phyloP scores from a whole-genome alignment of 2,113 vertebrate species.

The Rousettus leschenaultii region DNA sequence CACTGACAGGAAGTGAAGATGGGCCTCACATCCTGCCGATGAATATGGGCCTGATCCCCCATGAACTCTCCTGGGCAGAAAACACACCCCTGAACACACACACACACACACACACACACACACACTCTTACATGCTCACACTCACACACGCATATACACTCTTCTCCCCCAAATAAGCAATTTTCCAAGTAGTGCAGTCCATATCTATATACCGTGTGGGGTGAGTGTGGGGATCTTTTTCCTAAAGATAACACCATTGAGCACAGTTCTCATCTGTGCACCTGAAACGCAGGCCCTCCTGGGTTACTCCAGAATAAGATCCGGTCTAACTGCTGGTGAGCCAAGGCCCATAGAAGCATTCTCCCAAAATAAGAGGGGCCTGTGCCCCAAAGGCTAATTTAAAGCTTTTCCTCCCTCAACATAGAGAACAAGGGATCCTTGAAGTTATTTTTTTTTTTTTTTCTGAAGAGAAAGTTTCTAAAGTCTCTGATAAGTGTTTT shows the following conservation, averaged over 20 bases:
- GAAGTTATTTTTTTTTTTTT: not conserved
- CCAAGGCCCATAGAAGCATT: not conserved
- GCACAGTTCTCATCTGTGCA: not conserved
- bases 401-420: not conserved
- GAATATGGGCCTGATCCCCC: not conserved
- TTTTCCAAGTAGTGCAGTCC: not conserved
- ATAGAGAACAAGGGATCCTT: not conserved
- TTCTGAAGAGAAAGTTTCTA: not conserved
- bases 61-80: not conserved
- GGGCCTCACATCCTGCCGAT: not conserved
- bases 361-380: not conserved
- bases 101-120: too few species aligned
- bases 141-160: not conserved
- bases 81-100: not conserved
- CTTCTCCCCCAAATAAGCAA: not conserved
- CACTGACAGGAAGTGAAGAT: not conserved
- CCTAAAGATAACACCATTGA: not conserved
- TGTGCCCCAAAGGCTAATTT: not conserved
- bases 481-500: not conserved
- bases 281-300: too few species aligned
- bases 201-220: not conserved
- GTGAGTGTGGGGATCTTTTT: not conserved
- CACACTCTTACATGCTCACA: rapidly evolving
- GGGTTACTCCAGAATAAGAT: not conserved
- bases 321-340: not conserved